Base-by-base conservation (phyloP, 2,797 vertebrate genomes). In the Intellagama lesueurii region DNA sequence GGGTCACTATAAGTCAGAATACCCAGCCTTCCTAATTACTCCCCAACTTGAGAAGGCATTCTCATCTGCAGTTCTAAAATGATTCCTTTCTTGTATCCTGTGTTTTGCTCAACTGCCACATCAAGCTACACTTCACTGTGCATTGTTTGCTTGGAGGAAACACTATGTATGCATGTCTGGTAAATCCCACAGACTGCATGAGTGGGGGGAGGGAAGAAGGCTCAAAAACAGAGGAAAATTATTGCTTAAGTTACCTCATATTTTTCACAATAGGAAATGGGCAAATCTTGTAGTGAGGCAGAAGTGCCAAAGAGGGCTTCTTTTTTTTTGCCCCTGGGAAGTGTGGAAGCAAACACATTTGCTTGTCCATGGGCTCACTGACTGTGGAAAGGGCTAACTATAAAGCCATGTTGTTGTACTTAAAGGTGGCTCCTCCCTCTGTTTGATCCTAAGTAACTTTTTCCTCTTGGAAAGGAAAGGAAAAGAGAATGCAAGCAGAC, bases 61-160 rank as follows among this genome's bases (percentile, higher is more conserved):
- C 28, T 7, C 16, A 11, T 40, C 64, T 77, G 73, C 73, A 47
- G 35, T 19, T 78, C 32, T 30, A 87, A 30, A 70, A 17, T 6
- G 26, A 9, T 70, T 0, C 7, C 79, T 35, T 24, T 14, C 40
- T 30, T 32, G 14, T 0, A 0, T 0, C 0, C 47, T 87, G 30
- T 5, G 0, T 1, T 1, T 40, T 0, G 49, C 70, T 83, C 1
- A 0, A 32, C 2, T 0, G 75, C 91, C 1, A 0, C 30, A 0
- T 0, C 0, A n/a, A 4, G 70, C 0, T 69, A 1, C 32, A 82
- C 75, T 83, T 28, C 0, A 0, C 0, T 0, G 82, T 5, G 83
- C 76, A 19, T 19, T 1, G 72, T 28, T 28, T 1, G 60, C 2
- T 86, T 64, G 60, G 60, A 64, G 19, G 60, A 64, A 64, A 64